Conservation (phyloP, 2,888 invertebrate species). For the Mythimna ferrago region DNA sequence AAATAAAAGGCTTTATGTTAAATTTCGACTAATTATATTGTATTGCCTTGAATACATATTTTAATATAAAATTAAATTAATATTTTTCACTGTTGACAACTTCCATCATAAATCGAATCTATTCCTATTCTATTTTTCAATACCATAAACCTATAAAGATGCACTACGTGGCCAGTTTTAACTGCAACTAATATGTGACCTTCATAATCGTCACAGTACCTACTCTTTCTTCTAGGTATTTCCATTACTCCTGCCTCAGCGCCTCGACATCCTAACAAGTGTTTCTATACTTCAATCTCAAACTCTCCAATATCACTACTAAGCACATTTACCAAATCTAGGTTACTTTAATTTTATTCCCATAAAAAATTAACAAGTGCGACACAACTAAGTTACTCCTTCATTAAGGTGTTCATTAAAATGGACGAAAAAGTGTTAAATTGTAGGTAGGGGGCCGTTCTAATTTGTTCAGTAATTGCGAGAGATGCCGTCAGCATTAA, state of each 20-base stretch:
- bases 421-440: slow-evolving; percentile 62
- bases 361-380: slow-evolving; percentile 28
- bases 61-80: no score
- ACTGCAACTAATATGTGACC: no score
- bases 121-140: no score
- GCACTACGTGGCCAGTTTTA: no score
- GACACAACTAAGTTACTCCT: slow-evolving; percentile 23
- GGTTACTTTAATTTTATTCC: slow-evolving; percentile 34
- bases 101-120: no score
- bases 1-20: no score
- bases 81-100: no score
- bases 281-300: background rate
- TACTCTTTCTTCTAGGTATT: background rate
- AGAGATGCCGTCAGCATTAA: slow-evolving; percentile 64
- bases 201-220: no score
- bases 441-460: slow-evolving; percentile 51
- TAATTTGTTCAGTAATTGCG: slow-evolving; percentile 67
- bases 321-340: slow-evolving; percentile 22
- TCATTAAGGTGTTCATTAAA: slow-evolving; percentile 59
- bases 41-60: no score
- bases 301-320: background rate
- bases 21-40: no score
- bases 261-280: background rate
- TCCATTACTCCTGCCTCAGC: background rate
- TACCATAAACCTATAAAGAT: no score